phyloP scores from a whole-genome alignment of 2,113 vertebrate genomes.

The Cebus imitator region DNA sequence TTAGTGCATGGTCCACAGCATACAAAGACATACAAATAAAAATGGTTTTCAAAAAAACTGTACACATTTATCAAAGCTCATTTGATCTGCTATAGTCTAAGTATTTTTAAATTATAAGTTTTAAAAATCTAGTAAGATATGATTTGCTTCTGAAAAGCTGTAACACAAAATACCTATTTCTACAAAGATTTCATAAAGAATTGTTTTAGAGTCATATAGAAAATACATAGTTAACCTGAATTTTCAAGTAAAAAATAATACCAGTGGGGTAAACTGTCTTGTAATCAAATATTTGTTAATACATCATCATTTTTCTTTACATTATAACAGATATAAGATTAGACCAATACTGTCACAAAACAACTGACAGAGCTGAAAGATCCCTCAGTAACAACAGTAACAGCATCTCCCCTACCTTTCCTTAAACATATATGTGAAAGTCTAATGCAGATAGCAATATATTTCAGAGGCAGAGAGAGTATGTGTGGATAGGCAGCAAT shows the following conservation, averaged over 20 bases:
- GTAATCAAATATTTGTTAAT: constrained; percentile 35
- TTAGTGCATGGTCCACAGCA: neutral
- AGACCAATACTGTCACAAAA: constrained; percentile 16
- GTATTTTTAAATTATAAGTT: neutral
- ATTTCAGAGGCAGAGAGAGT: neutral
- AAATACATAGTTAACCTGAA: neutral
- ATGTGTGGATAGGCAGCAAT: neutral
- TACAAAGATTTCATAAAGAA: neutral
- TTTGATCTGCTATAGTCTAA: neutral
- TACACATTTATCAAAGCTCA: constrained; percentile 13
- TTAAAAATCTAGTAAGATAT: neutral
- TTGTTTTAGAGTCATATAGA: constrained; percentile 15
- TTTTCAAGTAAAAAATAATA: constrained; percentile 47
- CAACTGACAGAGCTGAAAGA: neutral
- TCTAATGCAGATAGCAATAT: neutral
- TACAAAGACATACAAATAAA: neutral
- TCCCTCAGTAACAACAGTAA: neutral
- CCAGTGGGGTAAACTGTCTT: neutral
- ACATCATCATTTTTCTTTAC: constrained; percentile 18
- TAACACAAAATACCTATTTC: constrained; percentile 9
- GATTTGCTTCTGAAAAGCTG: neutral
- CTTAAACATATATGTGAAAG: neutral
- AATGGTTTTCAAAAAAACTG: neutral
- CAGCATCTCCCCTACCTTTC: neutral
- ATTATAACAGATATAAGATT: neutral